Conservation (phyloP, 2,888 invertebrate species). For the Nebria salina region DNA sequence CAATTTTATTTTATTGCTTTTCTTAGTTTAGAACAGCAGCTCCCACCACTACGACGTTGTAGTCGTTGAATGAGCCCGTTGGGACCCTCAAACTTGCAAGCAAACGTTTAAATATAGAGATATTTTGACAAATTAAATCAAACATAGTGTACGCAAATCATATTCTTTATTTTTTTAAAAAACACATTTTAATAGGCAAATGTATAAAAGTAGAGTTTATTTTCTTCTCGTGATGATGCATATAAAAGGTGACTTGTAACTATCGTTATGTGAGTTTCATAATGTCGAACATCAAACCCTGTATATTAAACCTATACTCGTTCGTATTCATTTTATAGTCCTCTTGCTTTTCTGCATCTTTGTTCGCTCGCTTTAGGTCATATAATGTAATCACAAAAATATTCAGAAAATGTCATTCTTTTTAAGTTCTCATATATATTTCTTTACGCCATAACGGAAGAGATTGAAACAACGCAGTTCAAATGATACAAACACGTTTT, state of each 20-base stretch:
- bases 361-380: not conserved
- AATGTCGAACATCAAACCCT: not conserved
- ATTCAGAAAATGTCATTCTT: not conserved
- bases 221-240: not conserved
- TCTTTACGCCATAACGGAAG: not conserved
- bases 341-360: not conserved
- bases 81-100: constrained; percentile 41
- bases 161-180: not conserved
- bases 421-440: not conserved
- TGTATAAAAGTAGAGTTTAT: not conserved
- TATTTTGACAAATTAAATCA: too few relatives aligned
- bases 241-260: not conserved
- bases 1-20: constrained; percentile 28
- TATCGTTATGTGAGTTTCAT: not conserved
- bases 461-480: not conserved
- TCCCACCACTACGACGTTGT: not conserved
- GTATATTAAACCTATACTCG: not conserved
- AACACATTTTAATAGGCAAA: not conserved
- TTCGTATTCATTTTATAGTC: not conserved
- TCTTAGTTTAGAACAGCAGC: constrained; percentile 13
- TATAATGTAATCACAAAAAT: not conserved
- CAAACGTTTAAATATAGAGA: constrained; percentile 39
- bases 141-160: too few relatives aligned
- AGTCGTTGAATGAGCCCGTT: constrained; percentile 12
- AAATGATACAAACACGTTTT: not conserved